Evolutionary conservation across 1,140 invertebrate genomes (phyloP).

Genomic region (Drosophila insularis): DNA sequence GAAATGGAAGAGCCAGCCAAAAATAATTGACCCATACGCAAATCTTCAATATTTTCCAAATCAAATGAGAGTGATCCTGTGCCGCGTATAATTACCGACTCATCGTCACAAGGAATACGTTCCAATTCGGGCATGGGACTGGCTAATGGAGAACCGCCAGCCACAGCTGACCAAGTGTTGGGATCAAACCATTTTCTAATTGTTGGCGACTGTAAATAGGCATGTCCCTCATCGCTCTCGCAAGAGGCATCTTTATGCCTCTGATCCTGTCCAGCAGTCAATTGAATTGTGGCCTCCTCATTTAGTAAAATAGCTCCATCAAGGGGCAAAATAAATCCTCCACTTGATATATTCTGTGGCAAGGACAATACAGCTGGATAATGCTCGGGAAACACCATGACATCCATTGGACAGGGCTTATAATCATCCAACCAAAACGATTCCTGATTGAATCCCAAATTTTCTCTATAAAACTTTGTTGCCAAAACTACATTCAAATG

Average conservation of each 20-base stretch:
- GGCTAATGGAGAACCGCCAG: background rate
- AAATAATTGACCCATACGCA: slow-evolving; percentile 68
- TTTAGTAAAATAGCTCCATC: slow-evolving; percentile 63
- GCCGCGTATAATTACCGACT: slow-evolving; percentile 64
- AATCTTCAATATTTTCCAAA: slow-evolving; percentile 60
- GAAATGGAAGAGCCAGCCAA: slow-evolving; percentile 69
- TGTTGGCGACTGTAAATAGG: slow-evolving; percentile 50
- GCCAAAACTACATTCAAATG: slow-evolving; percentile 19
- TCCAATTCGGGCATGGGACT: slow-evolving; percentile 58
- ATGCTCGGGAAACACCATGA: slow-evolving; percentile 62
- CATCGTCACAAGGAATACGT: slow-evolving; percentile 74
- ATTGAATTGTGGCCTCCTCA: slow-evolving; percentile 57
- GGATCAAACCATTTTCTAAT: slow-evolving; percentile 77
- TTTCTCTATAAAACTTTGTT: slow-evolving; percentile 60
- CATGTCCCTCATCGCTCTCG: slow-evolving; percentile 38
- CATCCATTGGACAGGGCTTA: slow-evolving; percentile 58
- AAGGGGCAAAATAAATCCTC: slow-evolving; percentile 61
- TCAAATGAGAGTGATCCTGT: slow-evolving; percentile 62
- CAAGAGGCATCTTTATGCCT: slow-evolving; percentile 22
- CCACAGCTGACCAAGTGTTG: slow-evolving; percentile 42
- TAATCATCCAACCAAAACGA: slow-evolving; percentile 60
- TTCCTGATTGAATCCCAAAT: slow-evolving; percentile 43
- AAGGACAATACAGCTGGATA: slow-evolving; percentile 68
- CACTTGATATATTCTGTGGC: slow-evolving; percentile 45
- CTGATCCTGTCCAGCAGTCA: slow-evolving; percentile 22